Conservation (phyloP, 64 coral and sea anemone species). For the Stylophora pistillata region DNA sequence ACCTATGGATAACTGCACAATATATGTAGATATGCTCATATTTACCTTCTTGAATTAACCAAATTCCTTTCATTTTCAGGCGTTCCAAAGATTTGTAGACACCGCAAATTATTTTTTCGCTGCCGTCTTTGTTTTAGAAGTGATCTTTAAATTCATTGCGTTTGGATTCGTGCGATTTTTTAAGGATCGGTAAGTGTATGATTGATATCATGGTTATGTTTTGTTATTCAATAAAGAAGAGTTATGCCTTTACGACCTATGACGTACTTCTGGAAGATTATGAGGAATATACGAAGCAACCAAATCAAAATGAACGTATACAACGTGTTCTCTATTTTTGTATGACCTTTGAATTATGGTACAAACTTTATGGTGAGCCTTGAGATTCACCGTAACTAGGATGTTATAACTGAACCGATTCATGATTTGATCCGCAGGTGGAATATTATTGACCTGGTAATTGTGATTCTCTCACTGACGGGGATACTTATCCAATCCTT, state of each 20-base stretch:
- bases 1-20: too few species aligned
- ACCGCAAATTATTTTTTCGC: slow-evolving; percentile 92
- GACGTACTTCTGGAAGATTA: not conserved
- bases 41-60: not conserved
- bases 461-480: slow-evolving; percentile 80
- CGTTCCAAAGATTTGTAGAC: slow-evolving; percentile 70
- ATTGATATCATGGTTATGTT: too few species aligned
- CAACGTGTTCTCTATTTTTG: too few species aligned
- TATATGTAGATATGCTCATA: too few species aligned
- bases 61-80: slow-evolving; percentile 12
- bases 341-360: too few species aligned
- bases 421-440: slow-evolving; percentile 50
- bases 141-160: slow-evolving; percentile 67
- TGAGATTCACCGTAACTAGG: too few species aligned
- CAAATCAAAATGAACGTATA: too few species aligned
- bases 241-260: too few species aligned
- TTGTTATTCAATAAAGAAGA: too few species aligned
- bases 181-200: slow-evolving; percentile 75
- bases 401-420: not conserved
- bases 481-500: slow-evolving; percentile 75
- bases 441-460: slow-evolving; percentile 89
- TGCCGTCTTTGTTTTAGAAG: slow-evolving; percentile 82
- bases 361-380: too few species aligned
- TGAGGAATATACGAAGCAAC: too few species aligned
- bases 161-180: slow-evolving; percentile 74